Evolutionary conservation across 2,888 invertebrate genomes (phyloP).

Genomic region (Drosophila melanosoma): DNA sequence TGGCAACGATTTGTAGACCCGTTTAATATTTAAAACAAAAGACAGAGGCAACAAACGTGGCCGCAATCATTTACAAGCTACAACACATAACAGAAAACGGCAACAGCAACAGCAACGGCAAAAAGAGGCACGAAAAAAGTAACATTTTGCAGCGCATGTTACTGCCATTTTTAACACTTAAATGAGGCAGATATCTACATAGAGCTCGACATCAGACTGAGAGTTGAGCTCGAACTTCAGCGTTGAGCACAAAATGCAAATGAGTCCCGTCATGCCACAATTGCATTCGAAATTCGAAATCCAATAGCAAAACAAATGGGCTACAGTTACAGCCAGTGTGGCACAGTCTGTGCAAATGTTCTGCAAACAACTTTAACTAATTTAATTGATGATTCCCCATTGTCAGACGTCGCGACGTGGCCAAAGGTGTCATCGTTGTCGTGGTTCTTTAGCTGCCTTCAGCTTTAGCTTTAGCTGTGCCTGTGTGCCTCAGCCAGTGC

Average conservation of each 20-base stretch:
- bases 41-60: constrained; percentile 71
- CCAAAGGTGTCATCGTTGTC: constrained; percentile 78
- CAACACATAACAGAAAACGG: constrained; percentile 54
- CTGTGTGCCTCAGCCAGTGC: too few relatives aligned
- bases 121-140: constrained; percentile 71
- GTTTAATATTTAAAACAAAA: constrained; percentile 81
- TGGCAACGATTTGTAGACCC: constrained; percentile 71
- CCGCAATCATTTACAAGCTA: constrained; percentile 63
- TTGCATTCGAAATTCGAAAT: constrained; percentile 47
- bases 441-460: constrained; percentile 31
- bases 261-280: constrained; percentile 66
- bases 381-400: constrained; percentile 78
- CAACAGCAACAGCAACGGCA: constrained; percentile 21
- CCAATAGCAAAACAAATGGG: constrained; percentile 37
- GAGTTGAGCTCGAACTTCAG: constrained; percentile 24
- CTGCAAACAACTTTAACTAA: constrained; percentile 75
- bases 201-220: constrained; percentile 31
- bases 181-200: constrained; percentile 62
- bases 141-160: constrained; percentile 76
- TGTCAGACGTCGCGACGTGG: constrained; percentile 68
- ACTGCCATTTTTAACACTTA: constrained; percentile 81
- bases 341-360: constrained; percentile 63
- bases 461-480: constrained; percentile 7
- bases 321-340: constrained; percentile 3
- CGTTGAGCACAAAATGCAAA: constrained; percentile 71